These are phyloP conservation scores for Gonioctena quinquepunctata DNA, from an alignment of 1,140 invertebrate genomes.

Conservation along the genomic window DNA sequence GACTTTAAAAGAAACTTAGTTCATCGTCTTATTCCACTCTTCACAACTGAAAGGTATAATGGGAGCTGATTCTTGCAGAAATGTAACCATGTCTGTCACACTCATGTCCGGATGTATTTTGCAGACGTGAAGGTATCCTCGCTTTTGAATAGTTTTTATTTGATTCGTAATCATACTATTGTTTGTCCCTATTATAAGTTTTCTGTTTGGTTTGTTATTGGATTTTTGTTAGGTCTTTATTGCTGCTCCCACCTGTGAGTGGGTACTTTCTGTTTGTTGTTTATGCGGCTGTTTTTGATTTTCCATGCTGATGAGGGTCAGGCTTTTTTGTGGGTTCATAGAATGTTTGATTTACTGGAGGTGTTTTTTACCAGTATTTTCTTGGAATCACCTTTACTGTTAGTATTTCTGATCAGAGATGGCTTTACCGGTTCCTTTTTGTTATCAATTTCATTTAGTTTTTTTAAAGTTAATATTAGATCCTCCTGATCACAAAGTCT, in stretches of 20 bases:
- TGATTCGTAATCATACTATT: background rate
- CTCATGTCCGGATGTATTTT: background rate
- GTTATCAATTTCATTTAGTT: background rate
- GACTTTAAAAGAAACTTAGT: background rate
- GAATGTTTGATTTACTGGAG: background rate
- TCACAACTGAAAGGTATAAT: background rate
- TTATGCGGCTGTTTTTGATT: background rate
- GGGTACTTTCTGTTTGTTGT: background rate
- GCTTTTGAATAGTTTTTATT: background rate
- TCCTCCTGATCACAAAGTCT: background rate
- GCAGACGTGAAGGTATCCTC: background rate
- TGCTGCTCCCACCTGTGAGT: background rate
- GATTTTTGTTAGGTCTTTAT: background rate
- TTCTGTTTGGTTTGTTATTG: background rate
- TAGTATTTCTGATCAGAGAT: background rate
- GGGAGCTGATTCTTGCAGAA: background rate
- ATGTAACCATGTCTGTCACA: background rate
- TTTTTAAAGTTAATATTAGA: background rate
- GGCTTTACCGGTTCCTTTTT: background rate
- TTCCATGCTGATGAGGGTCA: background rate
- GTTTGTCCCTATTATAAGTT: background rate
- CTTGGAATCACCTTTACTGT: background rate
- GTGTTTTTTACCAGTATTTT: background rate
- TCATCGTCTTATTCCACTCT: background rate
- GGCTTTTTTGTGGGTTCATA: background rate